phyloP scores from a whole-genome alignment of 1,140 invertebrate species.

The Heliconius himera region DNA sequence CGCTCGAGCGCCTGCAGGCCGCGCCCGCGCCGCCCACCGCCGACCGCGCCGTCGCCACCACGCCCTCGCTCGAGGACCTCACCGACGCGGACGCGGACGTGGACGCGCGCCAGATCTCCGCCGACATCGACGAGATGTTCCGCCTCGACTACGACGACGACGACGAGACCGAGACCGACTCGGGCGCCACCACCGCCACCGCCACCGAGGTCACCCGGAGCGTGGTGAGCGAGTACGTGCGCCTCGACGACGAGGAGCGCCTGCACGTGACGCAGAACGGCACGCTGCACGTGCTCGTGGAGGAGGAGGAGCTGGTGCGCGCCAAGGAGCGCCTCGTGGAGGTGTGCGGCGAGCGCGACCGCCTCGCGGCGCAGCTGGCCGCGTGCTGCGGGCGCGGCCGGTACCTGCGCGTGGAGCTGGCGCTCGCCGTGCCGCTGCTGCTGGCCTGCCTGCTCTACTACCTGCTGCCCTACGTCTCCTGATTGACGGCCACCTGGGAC shows the following conservation, averaged over 20 bases:
- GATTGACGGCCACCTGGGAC: conserved; percentile 81
- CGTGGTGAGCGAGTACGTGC: conserved; percentile 52
- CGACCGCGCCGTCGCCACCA: conserved; percentile 61
- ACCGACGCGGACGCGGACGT: conserved; percentile 48
- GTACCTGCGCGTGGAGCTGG: conserved; percentile 42
- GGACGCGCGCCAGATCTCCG: conserved; percentile 62
- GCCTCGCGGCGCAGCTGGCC: conserved; percentile 67
- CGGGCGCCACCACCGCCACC: conserved; percentile 45
- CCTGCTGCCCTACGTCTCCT: conserved; percentile 73
- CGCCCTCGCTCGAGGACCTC: conserved; percentile 50
- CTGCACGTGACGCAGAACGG: conserved; percentile 68
- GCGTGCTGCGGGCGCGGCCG: conserved; percentile 56
- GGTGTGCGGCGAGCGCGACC: conserved; percentile 63
- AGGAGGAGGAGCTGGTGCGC: conserved; percentile 77
- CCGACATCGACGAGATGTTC: conserved; percentile 75
- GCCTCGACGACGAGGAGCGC: conserved; percentile 61
- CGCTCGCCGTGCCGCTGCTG: conserved; percentile 53
- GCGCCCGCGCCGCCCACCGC: conserved; percentile 34
- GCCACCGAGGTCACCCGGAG: conserved; percentile 46
- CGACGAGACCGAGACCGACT: conserved; percentile 50
- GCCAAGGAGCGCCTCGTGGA: conserved; percentile 78
- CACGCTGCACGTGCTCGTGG: conserved; percentile 72
- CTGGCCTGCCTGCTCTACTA: conserved; percentile 54
- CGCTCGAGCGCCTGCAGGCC: conserved; percentile 48
- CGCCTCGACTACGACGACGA: conserved; percentile 67